Percentiles rank a stretch among this genome's conserved stretches.
phyloP scores from a whole-genome alignment of 2,888 invertebrate genomes.

The Argynnis bischoffii region DNA sequence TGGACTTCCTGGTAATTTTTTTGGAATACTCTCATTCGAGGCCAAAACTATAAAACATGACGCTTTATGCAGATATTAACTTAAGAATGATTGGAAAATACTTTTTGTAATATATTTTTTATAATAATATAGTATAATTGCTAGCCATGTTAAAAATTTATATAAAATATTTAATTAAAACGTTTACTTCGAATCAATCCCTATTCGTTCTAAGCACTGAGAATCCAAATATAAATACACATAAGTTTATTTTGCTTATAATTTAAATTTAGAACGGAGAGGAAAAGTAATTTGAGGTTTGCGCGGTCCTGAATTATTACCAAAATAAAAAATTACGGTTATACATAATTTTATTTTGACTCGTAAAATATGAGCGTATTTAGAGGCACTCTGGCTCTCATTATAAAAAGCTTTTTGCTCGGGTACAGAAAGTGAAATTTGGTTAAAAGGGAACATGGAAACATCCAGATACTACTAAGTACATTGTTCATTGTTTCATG shows the following conservation, averaged over 20 bases:
- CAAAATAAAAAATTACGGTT: conserved; percentile 12
- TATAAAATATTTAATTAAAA: conserved; percentile 5
- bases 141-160: too few species aligned
- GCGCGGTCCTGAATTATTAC: conserved; percentile 10
- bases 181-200: background rate
- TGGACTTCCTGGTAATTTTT: conserved; percentile 33
- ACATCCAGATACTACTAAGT: conserved; percentile 33
- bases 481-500: background rate
- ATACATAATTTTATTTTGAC: conserved; percentile 20
- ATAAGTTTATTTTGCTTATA: background rate
- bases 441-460: conserved; percentile 28
- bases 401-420: conserved; percentile 31
- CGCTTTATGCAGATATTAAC: conserved; percentile 4
- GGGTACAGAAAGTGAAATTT: conserved; percentile 32
- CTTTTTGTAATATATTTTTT: background rate
- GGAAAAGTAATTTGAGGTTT: background rate
- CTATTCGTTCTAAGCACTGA: too few species aligned
- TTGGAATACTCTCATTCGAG: conserved; percentile 14
- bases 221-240: background rate
- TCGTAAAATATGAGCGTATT: conserved; percentile 21
- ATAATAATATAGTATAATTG: too few species aligned
- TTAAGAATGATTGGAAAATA: background rate
- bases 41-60: conserved; percentile 13
- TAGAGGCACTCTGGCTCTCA: conserved; percentile 25
- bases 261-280: background rate